Base-by-base conservation (phyloP, 2,797 vertebrate species). In the Mormyrus hasselquistii region DNA sequence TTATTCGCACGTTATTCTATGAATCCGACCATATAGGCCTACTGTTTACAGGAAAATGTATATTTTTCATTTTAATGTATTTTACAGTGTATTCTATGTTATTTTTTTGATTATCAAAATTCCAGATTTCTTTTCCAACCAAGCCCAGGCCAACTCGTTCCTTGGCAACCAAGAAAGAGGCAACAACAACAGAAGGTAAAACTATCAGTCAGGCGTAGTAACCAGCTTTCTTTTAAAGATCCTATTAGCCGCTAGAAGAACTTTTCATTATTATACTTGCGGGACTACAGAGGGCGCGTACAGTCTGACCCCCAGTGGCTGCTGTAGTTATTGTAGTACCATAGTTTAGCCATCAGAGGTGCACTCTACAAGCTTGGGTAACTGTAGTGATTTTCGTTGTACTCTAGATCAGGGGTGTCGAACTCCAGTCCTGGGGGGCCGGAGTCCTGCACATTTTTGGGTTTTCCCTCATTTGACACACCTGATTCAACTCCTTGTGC, bases 91-190 rank as follows among this genome's bases (percentile, higher is more conserved):
- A 34, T 34, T 86, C 59, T 38, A 9, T 59, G 57, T 22, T 34
- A 84, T 29, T 62, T 44, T 55, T 73, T 25, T 52, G 3, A 38
- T 38, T 65, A 9, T 52, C 10, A 53, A 83, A 83, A 12, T 93
- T 95, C 6, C 94, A 96, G 95, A 95, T 91, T 4, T 95, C 89
- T 95, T 96, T 91, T 86, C 94, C 90, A 88, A 92, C 22, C 93
- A 91, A n/a, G 91, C 86, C 79, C 93, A 38, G 88, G 95, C 95
- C 90, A 95, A 95, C 91, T 91, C 93, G 0, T 96, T 96, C 94
- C 92, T 96, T 65, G 19, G 65, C 0, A 90, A 14, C 38, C 47
- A 29, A 22, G 49, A 62, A 82, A 62, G 84, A 52, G 3, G 25
- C 0, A 59, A 90, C 53, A 92, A 19, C 73, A 44, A 85, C 59